These are phyloP conservation scores for Colinus virginianus DNA, from an alignment of 2,113 vertebrate genomes.

Conservation along the genomic window DNA sequence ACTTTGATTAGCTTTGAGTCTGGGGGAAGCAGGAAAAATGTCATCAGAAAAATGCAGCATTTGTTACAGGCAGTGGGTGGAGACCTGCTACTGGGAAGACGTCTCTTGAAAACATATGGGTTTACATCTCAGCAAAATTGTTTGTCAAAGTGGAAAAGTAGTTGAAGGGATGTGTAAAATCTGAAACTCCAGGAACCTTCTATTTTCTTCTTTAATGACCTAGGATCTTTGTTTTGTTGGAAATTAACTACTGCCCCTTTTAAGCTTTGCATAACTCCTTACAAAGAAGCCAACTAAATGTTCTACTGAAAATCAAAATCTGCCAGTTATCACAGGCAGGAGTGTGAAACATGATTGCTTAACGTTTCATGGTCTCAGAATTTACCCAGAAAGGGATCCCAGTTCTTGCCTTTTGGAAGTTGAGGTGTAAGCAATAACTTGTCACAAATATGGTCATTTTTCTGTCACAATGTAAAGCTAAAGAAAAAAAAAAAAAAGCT, in stretches of 20 bases:
- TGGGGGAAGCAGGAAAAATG: not conserved
- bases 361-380: not conserved
- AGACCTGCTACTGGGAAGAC: not conserved
- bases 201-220: not conserved
- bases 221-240: not conserved
- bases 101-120: not conserved
- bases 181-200: not conserved
- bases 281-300: not conserved
- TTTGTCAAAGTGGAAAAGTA: constrained; percentile 14
- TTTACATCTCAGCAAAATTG: not conserved
- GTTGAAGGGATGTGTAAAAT: not conserved
- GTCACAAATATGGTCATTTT: not conserved
- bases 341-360: not conserved
- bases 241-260: not conserved
- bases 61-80: not conserved
- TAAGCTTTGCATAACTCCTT: not conserved
- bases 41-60: not conserved
- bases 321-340: not conserved
- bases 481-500: not conserved
- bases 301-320: not conserved
- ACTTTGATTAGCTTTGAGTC: not conserved
- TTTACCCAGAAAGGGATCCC: not conserved
- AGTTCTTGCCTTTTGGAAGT: not conserved
- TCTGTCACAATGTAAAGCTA: not conserved
- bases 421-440: not conserved